These are phyloP conservation scores for Myripristis murdjan DNA, from an alignment of 2,797 vertebrate species.

Conservation along the genomic window DNA sequence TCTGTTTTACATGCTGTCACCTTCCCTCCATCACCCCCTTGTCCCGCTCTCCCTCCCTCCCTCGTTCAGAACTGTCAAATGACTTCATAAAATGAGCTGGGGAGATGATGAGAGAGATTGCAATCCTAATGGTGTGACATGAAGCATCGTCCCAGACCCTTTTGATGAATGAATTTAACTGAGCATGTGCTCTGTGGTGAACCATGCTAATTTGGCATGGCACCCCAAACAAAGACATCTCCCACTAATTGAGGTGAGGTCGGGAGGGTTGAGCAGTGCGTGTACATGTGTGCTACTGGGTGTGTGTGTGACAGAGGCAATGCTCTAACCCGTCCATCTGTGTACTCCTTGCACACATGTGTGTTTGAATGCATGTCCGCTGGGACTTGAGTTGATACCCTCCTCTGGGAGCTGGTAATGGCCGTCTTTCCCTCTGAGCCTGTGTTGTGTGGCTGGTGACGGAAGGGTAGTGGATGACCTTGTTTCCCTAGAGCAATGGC, in stretches of 20 bases:
- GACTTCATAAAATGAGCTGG: constrained; percentile 65
- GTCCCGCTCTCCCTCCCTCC: constrained; percentile 16
- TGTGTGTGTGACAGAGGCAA: constrained; percentile 32
- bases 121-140: constrained; percentile 70
- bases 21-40: constrained; percentile 32
- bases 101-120: constrained; percentile 74
- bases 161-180: constrained; percentile 78
- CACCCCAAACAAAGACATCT: constrained; percentile 75
- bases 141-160: constrained; percentile 55
- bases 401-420: constrained; percentile 71
- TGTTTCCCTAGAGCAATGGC: constrained; percentile 68
- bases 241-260: constrained; percentile 79
- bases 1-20: constrained; percentile 63
- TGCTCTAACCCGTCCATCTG: constrained; percentile 53
- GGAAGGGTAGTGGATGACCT: constrained; percentile 78
- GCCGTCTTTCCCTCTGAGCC: constrained; percentile 63
- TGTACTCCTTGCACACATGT: constrained; percentile 29
- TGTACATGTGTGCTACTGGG: constrained; percentile 46
- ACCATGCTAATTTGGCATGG: constrained; percentile 73
- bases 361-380: constrained; percentile 20
- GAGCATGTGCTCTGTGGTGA: constrained; percentile 67
- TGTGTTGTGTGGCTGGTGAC: constrained; percentile 64
- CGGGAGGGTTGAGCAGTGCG: constrained; percentile 54
- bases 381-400: constrained; percentile 74
- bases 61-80: constrained; percentile 62